A percentile compares a stretch with the other conserved stretches of the same genome.
phyloP scores from a whole-genome alignment of 1,140 invertebrate genomes.

The Drosophila funebris region DNA sequence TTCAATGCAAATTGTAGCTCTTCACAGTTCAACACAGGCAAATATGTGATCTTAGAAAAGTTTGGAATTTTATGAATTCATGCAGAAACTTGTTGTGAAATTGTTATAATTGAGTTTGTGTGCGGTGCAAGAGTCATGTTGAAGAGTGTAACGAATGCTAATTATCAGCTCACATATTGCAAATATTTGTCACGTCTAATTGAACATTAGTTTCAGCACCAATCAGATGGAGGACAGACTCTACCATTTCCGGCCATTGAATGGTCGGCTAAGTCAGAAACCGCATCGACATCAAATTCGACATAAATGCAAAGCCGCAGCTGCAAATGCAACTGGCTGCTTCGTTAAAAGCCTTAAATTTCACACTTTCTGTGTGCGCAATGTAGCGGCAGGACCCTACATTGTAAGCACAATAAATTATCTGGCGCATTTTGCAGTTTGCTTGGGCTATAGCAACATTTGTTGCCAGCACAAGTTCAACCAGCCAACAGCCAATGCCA shows the following conservation, averaged over 20 bases:
- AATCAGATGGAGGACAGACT: not conserved
- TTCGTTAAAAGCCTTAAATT: constrained; percentile 2
- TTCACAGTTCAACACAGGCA: not conserved
- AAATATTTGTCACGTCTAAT: constrained; percentile 38
- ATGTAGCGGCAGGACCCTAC: constrained; percentile 8
- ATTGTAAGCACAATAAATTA: constrained; percentile 37
- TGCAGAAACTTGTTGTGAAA: not conserved
- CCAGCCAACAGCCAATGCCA: constrained; percentile 16
- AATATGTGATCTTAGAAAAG: not conserved
- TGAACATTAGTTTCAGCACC: not conserved
- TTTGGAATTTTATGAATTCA: constrained; percentile 6
- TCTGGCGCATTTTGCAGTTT: not conserved
- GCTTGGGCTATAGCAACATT: too few species aligned
- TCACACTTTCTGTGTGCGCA: constrained; percentile 13
- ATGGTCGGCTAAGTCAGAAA: not conserved
- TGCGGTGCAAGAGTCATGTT: not conserved
- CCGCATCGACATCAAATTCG: not conserved
- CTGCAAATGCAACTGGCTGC: not conserved
- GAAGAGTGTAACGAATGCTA: constrained; percentile 15
- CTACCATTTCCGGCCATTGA: constrained; percentile 15
- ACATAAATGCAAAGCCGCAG: constrained; percentile 10
- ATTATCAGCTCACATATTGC: constrained; percentile 25
- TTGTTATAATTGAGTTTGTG: constrained; percentile 21
- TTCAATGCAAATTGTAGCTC: constrained; percentile 8
- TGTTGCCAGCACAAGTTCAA: too few species aligned